A percentile compares a stretch with the other conserved stretches of the same genome.
phyloP scores from a whole-genome alignment of 2,888 invertebrate genomes.

The Cheilosia soror region DNA sequence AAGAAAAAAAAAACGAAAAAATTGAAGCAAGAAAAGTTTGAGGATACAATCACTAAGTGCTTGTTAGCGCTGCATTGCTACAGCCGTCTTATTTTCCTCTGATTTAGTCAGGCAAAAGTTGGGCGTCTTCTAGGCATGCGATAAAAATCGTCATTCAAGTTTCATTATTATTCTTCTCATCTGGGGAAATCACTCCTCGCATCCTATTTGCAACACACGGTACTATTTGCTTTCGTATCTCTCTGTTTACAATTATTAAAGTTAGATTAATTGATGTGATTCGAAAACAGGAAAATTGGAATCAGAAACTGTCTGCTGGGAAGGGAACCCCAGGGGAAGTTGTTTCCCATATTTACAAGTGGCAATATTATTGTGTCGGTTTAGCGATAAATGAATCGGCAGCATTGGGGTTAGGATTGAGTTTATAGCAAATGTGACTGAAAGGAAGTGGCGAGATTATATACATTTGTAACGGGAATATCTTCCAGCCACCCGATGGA shows the following conservation, averaged over 20 bases:
- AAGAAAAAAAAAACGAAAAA: neutral
- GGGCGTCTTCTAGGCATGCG: constrained; percentile 9
- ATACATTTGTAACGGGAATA: no score
- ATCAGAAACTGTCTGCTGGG: neutral
- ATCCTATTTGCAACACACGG: neutral
- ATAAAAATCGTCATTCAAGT: constrained; percentile 46
- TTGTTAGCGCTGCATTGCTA: constrained; percentile 71
- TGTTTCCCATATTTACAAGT: constrained; percentile 5
- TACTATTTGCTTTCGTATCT: neutral
- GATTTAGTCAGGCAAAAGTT: constrained; percentile 32
- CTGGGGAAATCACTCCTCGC: constrained; percentile 22
- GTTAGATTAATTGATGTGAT: constrained; percentile 51
- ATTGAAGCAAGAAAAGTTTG: constrained; percentile 43
- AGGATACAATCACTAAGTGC: constrained; percentile 69
- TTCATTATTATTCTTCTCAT: constrained; percentile 45
- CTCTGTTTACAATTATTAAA: constrained; percentile 38
- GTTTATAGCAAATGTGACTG: no score
- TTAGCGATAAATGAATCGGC: neutral
- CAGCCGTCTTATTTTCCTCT: constrained; percentile 27
- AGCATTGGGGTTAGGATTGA: neutral
- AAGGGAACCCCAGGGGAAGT: no score
- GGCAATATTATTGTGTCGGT: constrained; percentile 39
- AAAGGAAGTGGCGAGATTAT: no score
- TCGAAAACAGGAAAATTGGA: constrained; percentile 40
- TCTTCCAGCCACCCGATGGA: no score